Base-by-base conservation (phyloP, 1,140 invertebrate genomes). In the Panulirus ornatus region DNA sequence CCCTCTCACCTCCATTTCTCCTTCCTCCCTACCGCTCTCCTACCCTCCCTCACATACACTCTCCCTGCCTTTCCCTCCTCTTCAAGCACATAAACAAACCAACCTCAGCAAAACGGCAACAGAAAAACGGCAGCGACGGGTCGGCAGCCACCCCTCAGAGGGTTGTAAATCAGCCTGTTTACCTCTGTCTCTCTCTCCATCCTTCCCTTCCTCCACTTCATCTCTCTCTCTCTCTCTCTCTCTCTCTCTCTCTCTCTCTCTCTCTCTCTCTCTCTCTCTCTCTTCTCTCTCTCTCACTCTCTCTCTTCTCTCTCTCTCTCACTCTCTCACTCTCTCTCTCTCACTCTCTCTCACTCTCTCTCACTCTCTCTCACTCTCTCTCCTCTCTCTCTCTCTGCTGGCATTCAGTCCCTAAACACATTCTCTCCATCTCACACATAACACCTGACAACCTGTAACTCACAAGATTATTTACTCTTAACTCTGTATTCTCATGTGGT, bases 11-110 rank as follows among this genome's bases (percentile, higher is more conserved):
- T 36, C 34, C 71, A 34, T 34, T 38, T 36, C 34, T 34, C 38
- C 63, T 22, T 70, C 63, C 63, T 70, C 63, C 63, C 22, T 22
- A 8, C 22, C 30, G 5, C 22, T 22, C 63, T 70, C 63, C 51
- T 58, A 11, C 51, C 51, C 51, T 22, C 22, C 51, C 51, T 58
- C 51, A 11, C 22, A 11, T 22, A 11, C 51, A 11, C 22, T 22
- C 51, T 58, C 51, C 51, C 22, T 34, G 6, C 63, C 63, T n/a
- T 34, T 34, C 8, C 63, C 71, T 75, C 27, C 36, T 22, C 71
- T 75, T 38, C 27, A 75, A 1, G 71, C 40, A 36, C 36, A 75
- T 75, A 75, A 75, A 75, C 44, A 75, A 75, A 40, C 36, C 27
- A 70, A 34, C 71, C 27, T 36, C 27, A 34, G 38, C 22, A 75